Base-by-base conservation (phyloP, 2,888 invertebrate species). In the Malthinus seriepunctatus region DNA sequence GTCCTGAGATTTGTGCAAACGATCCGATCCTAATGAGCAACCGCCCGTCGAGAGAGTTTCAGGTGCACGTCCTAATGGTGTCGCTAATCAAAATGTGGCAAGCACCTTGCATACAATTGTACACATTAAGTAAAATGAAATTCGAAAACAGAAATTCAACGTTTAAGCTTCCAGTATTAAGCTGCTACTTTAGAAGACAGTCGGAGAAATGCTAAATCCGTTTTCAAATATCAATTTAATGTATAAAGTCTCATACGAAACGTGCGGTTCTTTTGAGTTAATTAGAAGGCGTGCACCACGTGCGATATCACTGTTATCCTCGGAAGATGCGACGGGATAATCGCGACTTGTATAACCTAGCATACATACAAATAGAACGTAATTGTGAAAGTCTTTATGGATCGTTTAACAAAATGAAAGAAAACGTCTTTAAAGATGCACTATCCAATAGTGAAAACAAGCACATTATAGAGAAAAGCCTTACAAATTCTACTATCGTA, bases 301-400 rank as follows among this genome's bases (percentile, higher is more conserved):
- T 71, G 67, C 65, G 63, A 67, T 66, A 68, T 68, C 68, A 68
- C 67, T 63, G 63, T 63, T 65, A 60, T 61, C 61, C 55, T 37
- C 58, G 51, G 58, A 50, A 54, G 63, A 60, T 63, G 64, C 14
- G 23, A 42, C 12, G 12, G 39, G 68, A 73, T 73, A 75, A 75
- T 75, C 72, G 71, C 70, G 67, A 67, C 61, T 63, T 65, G 56
- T 56, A 15, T 35, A 45, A 12, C 44, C 57, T 65, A 69, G 67
- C 64, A 74, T 76, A 75, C 74, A 76, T 75, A 76, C 74, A 73
- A 75, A 76, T 74, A 69, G 69, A 60, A 55, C 60, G 32, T 32
- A 35, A 69, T 69, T 69, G 68, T 65, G 64, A 49, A 59, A 32
- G 34, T 56, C 55, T 60, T 60, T 51, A 59, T 52, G 52, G 59